A percentile compares a stretch with the other conserved stretches of the same genome.
These are phyloP conservation scores for Pseudomyrmex concolor DNA, from an alignment of 1,140 invertebrate species.

Conservation along the genomic window DNA sequence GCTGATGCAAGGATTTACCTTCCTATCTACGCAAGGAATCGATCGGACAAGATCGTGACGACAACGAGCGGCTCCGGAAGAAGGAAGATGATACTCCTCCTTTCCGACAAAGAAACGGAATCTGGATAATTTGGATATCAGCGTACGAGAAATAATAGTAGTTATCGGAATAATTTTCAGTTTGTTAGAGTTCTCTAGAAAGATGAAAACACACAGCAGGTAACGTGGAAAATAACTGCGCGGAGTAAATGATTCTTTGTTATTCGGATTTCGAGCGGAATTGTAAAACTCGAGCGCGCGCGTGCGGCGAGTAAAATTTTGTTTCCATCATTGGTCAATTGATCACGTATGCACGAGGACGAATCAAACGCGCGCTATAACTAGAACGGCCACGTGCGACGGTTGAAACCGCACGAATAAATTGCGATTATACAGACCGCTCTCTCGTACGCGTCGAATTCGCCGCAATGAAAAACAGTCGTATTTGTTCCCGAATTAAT, in stretches of 20 bases:
- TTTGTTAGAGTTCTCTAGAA: background rate
- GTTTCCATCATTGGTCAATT: conserved; percentile 62
- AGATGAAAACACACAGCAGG: background rate
- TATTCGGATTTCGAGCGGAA: background rate
- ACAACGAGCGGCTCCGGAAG: background rate
- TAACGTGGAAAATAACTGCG: too few relatives aligned
- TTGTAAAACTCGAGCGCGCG: background rate
- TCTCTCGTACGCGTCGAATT: conserved; percentile 46
- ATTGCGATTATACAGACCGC: conserved; percentile 65
- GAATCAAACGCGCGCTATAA: conserved; percentile 63
- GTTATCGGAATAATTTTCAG: background rate
- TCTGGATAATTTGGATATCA: background rate
- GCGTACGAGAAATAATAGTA: too few relatives aligned
- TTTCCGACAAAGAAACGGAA: background rate
- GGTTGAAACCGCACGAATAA: conserved; percentile 54
- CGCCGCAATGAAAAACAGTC: conserved; percentile 68
- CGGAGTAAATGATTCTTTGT: background rate
- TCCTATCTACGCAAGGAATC: conserved; percentile 15
- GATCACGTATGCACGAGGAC: conserved; percentile 42
- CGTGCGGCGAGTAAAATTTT: conserved; percentile 25
- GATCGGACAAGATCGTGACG: conserved; percentile 34
- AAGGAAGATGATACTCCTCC: background rate
- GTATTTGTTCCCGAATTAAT: conserved; percentile 56
- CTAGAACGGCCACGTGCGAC: conserved; percentile 35
- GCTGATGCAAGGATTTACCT: conserved; percentile 30